Conservation (phyloP, 2,888 invertebrate species). For the Pyrocoelia pectoralis region DNA sequence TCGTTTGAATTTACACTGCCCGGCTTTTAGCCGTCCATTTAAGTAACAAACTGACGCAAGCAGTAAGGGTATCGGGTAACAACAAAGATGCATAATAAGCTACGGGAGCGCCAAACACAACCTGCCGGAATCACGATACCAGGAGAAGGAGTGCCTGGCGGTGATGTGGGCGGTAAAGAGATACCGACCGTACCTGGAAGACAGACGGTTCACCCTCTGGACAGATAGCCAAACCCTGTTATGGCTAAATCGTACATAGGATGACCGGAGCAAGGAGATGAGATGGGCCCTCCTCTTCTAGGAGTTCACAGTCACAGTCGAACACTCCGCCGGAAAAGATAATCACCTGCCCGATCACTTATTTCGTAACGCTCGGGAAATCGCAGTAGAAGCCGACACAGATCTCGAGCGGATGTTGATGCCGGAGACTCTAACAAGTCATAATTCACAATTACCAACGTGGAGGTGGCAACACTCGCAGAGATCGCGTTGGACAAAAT, state of each 20-base stretch:
- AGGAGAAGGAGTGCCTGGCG: conserved; percentile 43
- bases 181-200: conserved; percentile 39
- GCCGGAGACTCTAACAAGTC: too few relatives aligned
- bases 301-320: conserved; percentile 37
- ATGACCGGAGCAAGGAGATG: conserved; percentile 27
- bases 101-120: conserved; percentile 38
- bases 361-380: conserved; percentile 22
- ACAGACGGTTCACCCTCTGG: too few relatives aligned
- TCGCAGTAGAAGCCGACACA: background rate
- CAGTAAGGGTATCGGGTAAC: conserved; percentile 23
- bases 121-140: conserved; percentile 34
- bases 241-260: conserved; percentile 35
- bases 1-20: conserved; percentile 38
- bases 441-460: background rate
- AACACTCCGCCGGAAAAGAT: conserved; percentile 39
- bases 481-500: too few relatives aligned
- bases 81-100: conserved; percentile 28
- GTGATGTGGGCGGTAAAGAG: conserved; percentile 42
- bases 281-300: conserved; percentile 39
- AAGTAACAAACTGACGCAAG: conserved; percentile 42
- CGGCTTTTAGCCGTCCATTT: conserved; percentile 28
- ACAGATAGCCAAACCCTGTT: too few relatives aligned
- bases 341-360: conserved; percentile 39
- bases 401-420: background rate
- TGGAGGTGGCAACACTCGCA: too few relatives aligned